These are phyloP conservation scores for Megastigmus dorsalis DNA, from an alignment of 2,888 invertebrate genomes.

Conservation along the genomic window DNA sequence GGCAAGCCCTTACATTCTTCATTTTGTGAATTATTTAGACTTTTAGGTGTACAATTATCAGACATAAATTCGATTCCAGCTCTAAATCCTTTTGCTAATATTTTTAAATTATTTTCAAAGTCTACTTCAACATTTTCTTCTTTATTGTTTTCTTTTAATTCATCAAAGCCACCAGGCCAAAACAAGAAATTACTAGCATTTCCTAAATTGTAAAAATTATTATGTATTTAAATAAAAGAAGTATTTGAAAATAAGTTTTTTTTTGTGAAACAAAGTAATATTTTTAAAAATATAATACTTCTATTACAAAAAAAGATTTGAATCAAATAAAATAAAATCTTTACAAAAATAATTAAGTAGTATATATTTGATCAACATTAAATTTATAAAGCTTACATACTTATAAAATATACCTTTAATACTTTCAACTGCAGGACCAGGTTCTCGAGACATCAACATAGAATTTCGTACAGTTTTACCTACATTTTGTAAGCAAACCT, in stretches of 20 bases:
- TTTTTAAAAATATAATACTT: not conserved
- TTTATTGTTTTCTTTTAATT: conserved; percentile 73
- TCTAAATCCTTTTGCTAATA: conserved; percentile 66
- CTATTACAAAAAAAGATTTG: too few species aligned
- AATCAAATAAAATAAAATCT: not conserved
- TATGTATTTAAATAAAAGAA: conserved; percentile 2
- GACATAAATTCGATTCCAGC: conserved; percentile 66
- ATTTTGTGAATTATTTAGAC: conserved; percentile 24
- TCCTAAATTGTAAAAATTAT: conserved; percentile 58
- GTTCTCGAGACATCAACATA: conserved; percentile 86
- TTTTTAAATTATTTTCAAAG: conserved; percentile 69
- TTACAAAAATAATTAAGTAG: not conserved
- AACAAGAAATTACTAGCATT: conserved; percentile 89
- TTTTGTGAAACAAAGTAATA: not conserved
- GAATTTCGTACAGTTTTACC: conserved; percentile 84
- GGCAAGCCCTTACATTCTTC: too few species aligned
- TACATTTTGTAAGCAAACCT: conserved; percentile 77
- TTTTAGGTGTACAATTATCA: conserved; percentile 68
- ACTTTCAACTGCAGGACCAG: conserved; percentile 82
- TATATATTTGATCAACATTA: not conserved
- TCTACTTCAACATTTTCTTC: conserved; percentile 60
- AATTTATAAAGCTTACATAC: not conserved
- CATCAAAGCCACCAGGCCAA: conserved; percentile 88
- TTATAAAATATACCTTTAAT: conserved; percentile 77
- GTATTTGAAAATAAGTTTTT: not conserved